Base-by-base conservation (phyloP, 2,113 vertebrate genomes). In the Speoplatyrhinus poulsoni region DNA sequence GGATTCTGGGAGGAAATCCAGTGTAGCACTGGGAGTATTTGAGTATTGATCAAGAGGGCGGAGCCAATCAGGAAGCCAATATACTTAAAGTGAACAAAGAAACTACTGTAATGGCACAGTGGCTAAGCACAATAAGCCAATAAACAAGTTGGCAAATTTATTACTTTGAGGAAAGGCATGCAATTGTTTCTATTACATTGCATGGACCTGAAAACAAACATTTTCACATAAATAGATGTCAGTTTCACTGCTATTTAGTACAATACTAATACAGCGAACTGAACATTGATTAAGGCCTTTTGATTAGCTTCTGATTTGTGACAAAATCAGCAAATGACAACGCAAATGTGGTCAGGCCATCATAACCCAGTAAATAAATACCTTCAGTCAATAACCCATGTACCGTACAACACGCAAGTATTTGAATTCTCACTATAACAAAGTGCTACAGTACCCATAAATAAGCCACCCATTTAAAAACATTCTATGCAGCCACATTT, bases 1-100 rank as follows among this genome's bases (percentile, higher is more conserved):
- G 36, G 9, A 15, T 62, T 79, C 64, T 72, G 75, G 80, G 80
- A 81, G 72, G 61, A 16, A 65, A 80, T 73, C 76, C 76, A 80
- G 65, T 66, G 60, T 17, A 72, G 10, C 78, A 76, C 49, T 16
- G 56, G 48, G 55, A 74, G 71, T 73, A 77, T 77, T 55, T 71
- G 73, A 73, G 62, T 80, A 88, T 90, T 77, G 80, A 90, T 88
- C 75, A 75, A 60, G 62, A 13, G 65, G 77, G 83, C 82, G 81
- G 62, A 70, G 76, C 67, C 70, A 67, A 76, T 79, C 73, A 75
- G 69, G 67, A 70, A 76, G 66, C 69, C 81, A 67, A 81, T 79
- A 76, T 76, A 80, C 76, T 50, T 82, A 69, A 62, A 54, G 16
- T 13, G 1, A 11, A 16, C 12, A n/a, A 15, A 54, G 16, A 54